Conservation (phyloP, 2,888 invertebrate species). For the Cryptophagus acutangulus region DNA sequence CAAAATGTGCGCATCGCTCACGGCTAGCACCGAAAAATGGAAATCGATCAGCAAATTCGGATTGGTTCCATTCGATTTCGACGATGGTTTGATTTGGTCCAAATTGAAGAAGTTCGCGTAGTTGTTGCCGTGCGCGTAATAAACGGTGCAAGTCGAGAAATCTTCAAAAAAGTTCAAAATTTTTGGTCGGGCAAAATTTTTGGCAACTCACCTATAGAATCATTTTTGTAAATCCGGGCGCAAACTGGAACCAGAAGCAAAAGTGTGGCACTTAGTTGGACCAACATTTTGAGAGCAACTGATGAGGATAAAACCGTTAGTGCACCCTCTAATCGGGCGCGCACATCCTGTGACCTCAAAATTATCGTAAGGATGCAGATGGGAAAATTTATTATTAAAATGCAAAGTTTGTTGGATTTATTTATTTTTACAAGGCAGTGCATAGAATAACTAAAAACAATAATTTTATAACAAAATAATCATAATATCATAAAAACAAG, state of each 20-base stretch:
- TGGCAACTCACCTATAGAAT: constrained; percentile 21
- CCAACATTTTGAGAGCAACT: background rate
- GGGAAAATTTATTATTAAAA: background rate
- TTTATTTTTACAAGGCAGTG: constrained; percentile 30
- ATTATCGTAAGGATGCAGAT: constrained; percentile 8
- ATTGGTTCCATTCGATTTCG: constrained; percentile 27
- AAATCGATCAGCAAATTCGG: constrained; percentile 48
- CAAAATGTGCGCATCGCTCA: constrained; percentile 66
- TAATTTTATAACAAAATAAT: constrained; percentile 34
- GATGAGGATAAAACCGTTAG: too few species aligned
- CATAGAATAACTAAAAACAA: constrained; percentile 33
- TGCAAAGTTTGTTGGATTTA: constrained; percentile 3
- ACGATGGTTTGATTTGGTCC: constrained; percentile 27
- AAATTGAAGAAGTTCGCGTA: constrained; percentile 56
- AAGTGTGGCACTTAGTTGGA: constrained; percentile 2
- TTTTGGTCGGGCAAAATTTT: background rate
- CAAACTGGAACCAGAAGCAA: constrained; percentile 4
- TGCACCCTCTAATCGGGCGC: background rate
- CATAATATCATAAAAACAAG: constrained; percentile 26
- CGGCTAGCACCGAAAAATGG: constrained; percentile 62
- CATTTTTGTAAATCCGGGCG: constrained; percentile 21
- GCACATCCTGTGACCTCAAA: constrained; percentile 11
- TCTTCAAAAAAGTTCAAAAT: constrained; percentile 28
- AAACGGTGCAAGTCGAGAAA: constrained; percentile 51
- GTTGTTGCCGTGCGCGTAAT: constrained; percentile 54